Evolutionary conservation across 1,140 invertebrate species (phyloP).

Genomic region (Orius laevigatus): DNA sequence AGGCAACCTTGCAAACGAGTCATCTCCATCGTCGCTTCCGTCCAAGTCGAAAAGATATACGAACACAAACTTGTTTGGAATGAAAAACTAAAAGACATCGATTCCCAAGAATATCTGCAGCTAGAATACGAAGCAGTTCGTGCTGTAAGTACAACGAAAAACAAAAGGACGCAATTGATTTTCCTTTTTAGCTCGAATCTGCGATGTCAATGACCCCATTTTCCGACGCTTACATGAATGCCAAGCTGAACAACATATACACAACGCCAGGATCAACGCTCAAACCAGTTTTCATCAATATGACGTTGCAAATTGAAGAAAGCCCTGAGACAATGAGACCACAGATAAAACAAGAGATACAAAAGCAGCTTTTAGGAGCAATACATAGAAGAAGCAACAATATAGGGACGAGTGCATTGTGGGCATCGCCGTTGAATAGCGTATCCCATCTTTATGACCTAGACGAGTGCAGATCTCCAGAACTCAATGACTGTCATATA

Average conservation of each 20-base stretch:
- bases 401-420: constrained; percentile 67
- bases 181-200: constrained; percentile 51
- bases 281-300: constrained; percentile 57
- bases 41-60: constrained; percentile 67
- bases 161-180: neutral
- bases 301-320: constrained; percentile 60
- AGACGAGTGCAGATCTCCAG: constrained; percentile 70
- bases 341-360: constrained; percentile 53
- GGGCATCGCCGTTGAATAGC: constrained; percentile 56
- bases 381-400: constrained; percentile 68
- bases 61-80: constrained; percentile 64
- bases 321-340: constrained; percentile 47
- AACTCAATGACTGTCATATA: constrained; percentile 81
- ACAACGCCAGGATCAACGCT: constrained; percentile 25
- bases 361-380: constrained; percentile 67
- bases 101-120: constrained; percentile 64
- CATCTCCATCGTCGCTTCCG: constrained; percentile 58
- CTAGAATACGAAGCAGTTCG: constrained; percentile 65
- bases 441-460: constrained; percentile 54
- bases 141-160: constrained; percentile 44
- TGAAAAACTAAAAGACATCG: constrained; percentile 48
- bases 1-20: constrained; percentile 60
- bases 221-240: constrained; percentile 66
- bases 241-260: constrained; percentile 66
- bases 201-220: constrained; percentile 80